phyloP scores from a whole-genome alignment of 2,797 vertebrate genomes.

The Sylvilagus floridanus region DNA sequence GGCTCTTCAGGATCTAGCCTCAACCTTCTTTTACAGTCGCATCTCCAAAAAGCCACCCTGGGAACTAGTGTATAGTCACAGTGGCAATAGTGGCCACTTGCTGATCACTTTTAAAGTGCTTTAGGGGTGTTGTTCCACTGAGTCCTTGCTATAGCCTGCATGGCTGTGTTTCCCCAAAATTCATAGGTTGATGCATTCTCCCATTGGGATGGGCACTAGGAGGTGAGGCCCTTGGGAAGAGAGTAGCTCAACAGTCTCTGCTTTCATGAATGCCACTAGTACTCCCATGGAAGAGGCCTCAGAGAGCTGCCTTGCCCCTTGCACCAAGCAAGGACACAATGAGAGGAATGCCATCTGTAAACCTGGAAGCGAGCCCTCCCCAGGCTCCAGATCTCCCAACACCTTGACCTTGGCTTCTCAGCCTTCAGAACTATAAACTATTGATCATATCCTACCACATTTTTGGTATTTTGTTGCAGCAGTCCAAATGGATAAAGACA shows the following conservation, averaged over 20 bases:
- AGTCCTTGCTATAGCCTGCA: not conserved
- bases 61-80: accelerated
- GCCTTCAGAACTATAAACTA: not conserved
- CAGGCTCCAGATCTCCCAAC: not conserved
- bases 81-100: not conserved
- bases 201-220: not conserved
- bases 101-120: not conserved
- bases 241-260: not conserved
- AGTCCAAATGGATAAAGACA: not conserved
- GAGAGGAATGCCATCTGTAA: not conserved
- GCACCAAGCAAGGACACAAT: too few relatives aligned
- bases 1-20: not conserved
- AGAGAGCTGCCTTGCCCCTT: not conserved
- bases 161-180: not conserved
- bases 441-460: not conserved
- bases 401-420: not conserved
- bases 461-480: not conserved
- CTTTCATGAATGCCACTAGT: not conserved
- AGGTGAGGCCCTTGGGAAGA: not conserved
- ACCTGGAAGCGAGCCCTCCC: not conserved
- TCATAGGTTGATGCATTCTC: not conserved
- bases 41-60: not conserved
- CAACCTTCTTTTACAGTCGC: not conserved
- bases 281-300: not conserved
- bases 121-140: not conserved